These are phyloP conservation scores for Heliconius hortense DNA, from an alignment of 2,888 invertebrate genomes.

Conservation along the genomic window DNA sequence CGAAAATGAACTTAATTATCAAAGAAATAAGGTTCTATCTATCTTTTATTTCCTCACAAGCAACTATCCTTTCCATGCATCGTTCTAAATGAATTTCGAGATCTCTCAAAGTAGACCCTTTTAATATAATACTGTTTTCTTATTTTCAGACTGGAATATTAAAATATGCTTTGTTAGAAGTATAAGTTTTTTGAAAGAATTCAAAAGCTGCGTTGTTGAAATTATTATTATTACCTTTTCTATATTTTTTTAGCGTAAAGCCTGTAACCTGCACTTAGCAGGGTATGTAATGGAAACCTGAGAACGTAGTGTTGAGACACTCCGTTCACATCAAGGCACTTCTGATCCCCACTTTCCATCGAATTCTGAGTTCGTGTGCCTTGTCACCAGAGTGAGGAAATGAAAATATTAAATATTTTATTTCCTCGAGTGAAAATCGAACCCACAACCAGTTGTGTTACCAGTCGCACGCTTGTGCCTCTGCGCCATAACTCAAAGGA, in stretches of 20 bases:
- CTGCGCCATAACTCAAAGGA: no score
- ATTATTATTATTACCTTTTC: no score
- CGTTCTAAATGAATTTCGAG: conserved; percentile 37
- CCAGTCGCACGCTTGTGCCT: no score
- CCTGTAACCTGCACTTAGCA: not conserved
- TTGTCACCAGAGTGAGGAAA: not conserved
- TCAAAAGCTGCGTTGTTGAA: not conserved
- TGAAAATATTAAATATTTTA: not conserved
- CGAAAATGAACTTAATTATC: conserved; percentile 17
- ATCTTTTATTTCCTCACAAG: not conserved
- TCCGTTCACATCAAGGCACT: not conserved
- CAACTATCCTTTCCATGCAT: conserved; percentile 14
- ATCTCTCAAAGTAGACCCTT: conserved; percentile 33
- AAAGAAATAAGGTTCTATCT: conserved; percentile 21
- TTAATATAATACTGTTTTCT: conserved; percentile 34
- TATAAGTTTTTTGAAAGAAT: not conserved
- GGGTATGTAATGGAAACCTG: not conserved
- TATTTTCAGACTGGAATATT: conserved; percentile 8
- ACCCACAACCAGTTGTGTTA: no score
- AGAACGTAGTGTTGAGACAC: not conserved
- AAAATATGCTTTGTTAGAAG: conserved; percentile 26
- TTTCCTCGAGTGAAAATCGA: no score
- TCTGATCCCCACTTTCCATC: not conserved
- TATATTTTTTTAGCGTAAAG: not conserved
- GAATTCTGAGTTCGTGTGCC: not conserved